A percentile compares a stretch with the other conserved stretches of the same genome.
These are phyloP conservation scores for Microcebus murinus DNA, from an alignment of 2,113 vertebrate species.

Conservation along the genomic window DNA sequence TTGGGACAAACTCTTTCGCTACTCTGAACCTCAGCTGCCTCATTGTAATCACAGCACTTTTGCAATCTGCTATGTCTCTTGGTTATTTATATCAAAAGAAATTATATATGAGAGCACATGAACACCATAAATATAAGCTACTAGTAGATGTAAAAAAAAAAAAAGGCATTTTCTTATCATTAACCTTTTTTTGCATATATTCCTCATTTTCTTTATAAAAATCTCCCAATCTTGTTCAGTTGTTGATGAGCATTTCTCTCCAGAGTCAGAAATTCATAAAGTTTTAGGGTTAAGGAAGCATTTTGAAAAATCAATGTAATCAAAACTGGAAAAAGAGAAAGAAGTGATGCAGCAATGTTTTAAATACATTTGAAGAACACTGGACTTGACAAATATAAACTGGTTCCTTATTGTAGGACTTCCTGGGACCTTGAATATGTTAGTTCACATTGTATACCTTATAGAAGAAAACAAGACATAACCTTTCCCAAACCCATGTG, in stretches of 20 bases:
- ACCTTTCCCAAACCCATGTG: not conserved
- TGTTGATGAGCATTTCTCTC: not conserved
- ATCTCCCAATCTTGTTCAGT: conserved; percentile 3
- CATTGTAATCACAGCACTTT: not conserved
- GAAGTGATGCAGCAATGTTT: not conserved
- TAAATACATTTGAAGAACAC: not conserved
- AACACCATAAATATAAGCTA: not conserved
- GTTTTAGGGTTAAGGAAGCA: not conserved
- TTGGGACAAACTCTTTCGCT: not conserved
- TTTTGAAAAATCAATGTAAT: conserved; percentile 46
- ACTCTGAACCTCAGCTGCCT: not conserved
- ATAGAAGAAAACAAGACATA: not conserved
- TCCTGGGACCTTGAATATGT: not conserved
- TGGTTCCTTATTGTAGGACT: not conserved
- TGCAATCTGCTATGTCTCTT: not conserved
- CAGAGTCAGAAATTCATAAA: not conserved
- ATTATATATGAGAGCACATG: not conserved
- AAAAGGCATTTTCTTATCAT: not conserved
- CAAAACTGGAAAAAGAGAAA: not conserved
- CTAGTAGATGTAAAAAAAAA: not conserved
- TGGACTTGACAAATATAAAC: not conserved
- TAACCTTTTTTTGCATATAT: not conserved
- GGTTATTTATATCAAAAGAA: not conserved
- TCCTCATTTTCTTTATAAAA: conserved; percentile 18
- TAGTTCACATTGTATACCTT: not conserved